phyloP scores from a whole-genome alignment of 2,113 vertebrate species.

The Sylvia atricapilla region DNA sequence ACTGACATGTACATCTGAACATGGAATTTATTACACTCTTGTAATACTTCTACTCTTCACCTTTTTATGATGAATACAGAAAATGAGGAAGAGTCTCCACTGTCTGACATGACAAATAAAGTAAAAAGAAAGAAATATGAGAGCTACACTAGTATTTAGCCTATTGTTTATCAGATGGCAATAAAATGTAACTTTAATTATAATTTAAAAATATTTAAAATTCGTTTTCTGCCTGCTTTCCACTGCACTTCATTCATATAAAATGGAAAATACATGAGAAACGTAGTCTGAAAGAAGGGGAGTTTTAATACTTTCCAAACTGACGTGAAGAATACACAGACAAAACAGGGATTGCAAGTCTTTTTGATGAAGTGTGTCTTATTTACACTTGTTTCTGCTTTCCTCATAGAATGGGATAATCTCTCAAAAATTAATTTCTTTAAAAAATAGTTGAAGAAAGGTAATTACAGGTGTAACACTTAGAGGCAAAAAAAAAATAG shows the following conservation, averaged over 20 bases:
- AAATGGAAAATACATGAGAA: constrained; percentile 32
- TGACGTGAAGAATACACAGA: constrained; percentile 47
- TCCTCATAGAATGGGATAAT: constrained; percentile 53
- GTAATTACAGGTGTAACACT: constrained; percentile 12
- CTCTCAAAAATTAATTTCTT: constrained; percentile 46
- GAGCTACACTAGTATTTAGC: background rate
- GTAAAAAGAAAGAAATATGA: background rate
- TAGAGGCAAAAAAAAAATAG: background rate
- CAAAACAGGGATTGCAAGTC: constrained; percentile 54
- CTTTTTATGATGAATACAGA: background rate
- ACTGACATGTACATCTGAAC: background rate
- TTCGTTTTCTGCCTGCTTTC: background rate
- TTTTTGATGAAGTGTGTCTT: constrained; percentile 47
- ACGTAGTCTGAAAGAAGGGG: background rate
- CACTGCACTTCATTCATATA: background rate
- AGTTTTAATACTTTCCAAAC: constrained; percentile 28
- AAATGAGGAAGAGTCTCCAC: background rate
- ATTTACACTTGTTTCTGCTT: constrained; percentile 64
- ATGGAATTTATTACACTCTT: background rate
- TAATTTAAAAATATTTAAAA: background rate
- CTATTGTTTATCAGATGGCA: background rate
- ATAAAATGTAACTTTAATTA: background rate
- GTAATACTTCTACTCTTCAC: background rate
- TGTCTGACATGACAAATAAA: background rate
- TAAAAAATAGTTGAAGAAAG: constrained; percentile 30